Percentiles rank a stretch among this genome's conserved stretches.
Evolutionary conservation across 2,888 invertebrate species (phyloP).

Genomic region (Tethea ocularis): DNA sequence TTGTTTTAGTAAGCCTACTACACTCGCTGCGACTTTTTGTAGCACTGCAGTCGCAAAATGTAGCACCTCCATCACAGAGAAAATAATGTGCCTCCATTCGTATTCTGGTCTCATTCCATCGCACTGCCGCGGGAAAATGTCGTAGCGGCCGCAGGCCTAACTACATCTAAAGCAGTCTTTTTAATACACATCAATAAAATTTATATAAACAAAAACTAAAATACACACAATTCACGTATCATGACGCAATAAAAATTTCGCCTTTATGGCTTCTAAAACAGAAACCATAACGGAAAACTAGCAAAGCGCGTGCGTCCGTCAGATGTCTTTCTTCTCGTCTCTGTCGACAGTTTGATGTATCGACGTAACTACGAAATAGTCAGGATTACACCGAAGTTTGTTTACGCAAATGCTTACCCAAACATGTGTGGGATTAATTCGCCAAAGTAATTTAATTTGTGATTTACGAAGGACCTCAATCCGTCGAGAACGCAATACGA

Average conservation of each 20-base stretch:
- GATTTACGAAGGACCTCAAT: conserved; percentile 5
- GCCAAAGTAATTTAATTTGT: conserved; percentile 1
- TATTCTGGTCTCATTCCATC: no score
- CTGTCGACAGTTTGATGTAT: conserved; percentile 4
- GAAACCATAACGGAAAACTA: background rate
- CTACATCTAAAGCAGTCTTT: no score
- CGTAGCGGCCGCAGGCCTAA: no score
- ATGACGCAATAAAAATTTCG: background rate
- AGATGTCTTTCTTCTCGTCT: conserved; percentile 5
- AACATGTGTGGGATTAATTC: background rate
- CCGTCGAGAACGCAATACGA: background rate
- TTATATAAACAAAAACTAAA: background rate
- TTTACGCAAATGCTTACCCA: background rate
- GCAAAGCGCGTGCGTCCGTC: background rate
- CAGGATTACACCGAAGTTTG: background rate
- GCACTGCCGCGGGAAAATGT: no score
- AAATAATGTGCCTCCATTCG: background rate
- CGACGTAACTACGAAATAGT: conserved; percentile 2
- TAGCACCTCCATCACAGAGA: background rate
- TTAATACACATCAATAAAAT: background rate
- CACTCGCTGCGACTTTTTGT: no score
- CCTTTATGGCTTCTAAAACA: background rate
- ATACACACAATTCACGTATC: no score
- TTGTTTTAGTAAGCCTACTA: no score
- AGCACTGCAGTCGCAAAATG: background rate